Evolutionary conservation across 2,888 invertebrate species (phyloP).

Genomic region (Eupithecia exiguata): DNA sequence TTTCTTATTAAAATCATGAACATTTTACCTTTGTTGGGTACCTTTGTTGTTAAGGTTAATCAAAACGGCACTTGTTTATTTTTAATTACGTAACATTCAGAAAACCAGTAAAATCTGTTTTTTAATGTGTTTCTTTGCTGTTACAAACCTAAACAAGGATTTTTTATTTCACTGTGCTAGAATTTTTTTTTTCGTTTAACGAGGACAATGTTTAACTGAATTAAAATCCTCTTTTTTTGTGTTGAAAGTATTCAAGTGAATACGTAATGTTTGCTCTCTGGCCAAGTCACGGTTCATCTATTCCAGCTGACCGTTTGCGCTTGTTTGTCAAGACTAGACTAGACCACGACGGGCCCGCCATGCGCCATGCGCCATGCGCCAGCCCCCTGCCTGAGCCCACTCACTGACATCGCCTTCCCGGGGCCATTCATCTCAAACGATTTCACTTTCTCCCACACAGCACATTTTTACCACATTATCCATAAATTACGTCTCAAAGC

Average conservation of each 20-base stretch:
- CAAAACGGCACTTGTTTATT: neutral
- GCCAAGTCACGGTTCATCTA: neutral
- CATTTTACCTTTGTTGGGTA: neutral
- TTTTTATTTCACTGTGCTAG: neutral
- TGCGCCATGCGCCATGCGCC: neutral
- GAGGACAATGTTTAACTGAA: neutral
- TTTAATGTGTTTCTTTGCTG: neutral
- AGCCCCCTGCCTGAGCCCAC: neutral
- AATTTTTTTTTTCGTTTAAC: neutral
- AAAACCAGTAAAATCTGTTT: neutral
- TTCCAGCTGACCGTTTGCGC: neutral
- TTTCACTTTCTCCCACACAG: slow-evolving; percentile 22
- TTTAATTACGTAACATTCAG: neutral
- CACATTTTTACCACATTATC: slow-evolving; percentile 30
- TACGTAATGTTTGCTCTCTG: neutral
- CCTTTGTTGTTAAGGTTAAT: neutral
- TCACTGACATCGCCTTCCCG: neutral
- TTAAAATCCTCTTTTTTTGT: neutral
- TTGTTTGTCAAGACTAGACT: neutral
- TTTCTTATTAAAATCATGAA: neutral
- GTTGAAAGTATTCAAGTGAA: neutral
- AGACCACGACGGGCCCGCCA: no score
- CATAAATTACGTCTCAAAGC: slow-evolving; percentile 35
- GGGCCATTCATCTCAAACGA: slow-evolving; percentile 18
- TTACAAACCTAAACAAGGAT: neutral